A percentile compares a stretch with the other conserved stretches of the same genome.
Evolutionary conservation across 2,888 invertebrate genomes (phyloP).

Genomic region (Leptopilina syphax): DNA sequence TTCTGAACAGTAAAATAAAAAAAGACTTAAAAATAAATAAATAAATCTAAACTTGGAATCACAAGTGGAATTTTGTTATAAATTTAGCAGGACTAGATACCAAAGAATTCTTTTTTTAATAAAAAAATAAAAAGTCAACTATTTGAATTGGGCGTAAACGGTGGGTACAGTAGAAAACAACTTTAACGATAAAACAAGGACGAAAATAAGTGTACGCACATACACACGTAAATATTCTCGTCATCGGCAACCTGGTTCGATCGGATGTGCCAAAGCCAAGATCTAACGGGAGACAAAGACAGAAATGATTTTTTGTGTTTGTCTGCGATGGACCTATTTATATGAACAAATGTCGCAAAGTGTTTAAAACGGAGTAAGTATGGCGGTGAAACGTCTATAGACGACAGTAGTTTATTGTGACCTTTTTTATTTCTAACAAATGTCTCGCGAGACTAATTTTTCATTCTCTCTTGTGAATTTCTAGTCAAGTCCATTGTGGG

Average conservation of each 20-base stretch:
- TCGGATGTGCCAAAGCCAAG: constrained; percentile 11
- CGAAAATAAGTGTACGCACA: background rate
- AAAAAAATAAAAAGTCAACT: background rate
- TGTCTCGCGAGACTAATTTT: constrained; percentile 58
- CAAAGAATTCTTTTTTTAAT: background rate
- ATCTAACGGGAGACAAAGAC: constrained; percentile 23
- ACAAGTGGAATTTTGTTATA: background rate
- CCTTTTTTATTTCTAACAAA: constrained; percentile 55
- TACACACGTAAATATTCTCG: background rate
- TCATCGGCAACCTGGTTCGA: background rate
- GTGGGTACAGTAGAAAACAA: background rate
- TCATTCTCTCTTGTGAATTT: constrained; percentile 54
- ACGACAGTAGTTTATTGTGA: constrained; percentile 50
- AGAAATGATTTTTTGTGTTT: constrained; percentile 13
- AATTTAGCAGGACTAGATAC: background rate
- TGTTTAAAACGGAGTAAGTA: constrained; percentile 51
- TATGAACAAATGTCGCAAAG: constrained; percentile 19
- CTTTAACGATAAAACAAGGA: background rate
- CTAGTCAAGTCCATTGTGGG: constrained; percentile 52
- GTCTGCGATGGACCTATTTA: constrained; percentile 38
- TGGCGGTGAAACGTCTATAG: constrained; percentile 61
- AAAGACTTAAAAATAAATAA: no score
- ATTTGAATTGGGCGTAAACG: constrained; percentile 15
- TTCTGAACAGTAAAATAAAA: no score
- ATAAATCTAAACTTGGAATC: no score